Conservation (phyloP, 2,113 vertebrate species). For the Cygnus atratus region DNA sequence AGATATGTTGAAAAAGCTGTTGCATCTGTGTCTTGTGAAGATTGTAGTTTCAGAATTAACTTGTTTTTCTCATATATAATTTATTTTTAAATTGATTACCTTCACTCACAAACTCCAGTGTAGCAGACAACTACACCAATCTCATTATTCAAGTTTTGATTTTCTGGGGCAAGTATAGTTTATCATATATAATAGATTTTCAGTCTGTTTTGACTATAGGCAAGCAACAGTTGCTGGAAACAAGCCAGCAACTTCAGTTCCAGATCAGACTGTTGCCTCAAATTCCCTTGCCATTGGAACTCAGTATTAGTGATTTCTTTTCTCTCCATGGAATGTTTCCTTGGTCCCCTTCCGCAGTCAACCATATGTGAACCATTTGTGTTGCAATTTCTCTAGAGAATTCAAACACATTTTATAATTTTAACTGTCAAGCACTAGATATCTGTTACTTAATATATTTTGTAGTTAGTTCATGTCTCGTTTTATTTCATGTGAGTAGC, state of each 20-base stretch:
- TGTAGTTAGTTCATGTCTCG: background rate
- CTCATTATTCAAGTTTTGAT: background rate
- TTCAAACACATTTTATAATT: background rate
- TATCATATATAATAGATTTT: background rate
- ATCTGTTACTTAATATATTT: background rate
- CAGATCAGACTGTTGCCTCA: background rate
- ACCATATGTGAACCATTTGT: background rate
- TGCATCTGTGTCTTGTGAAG: background rate
- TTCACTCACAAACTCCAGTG: background rate
- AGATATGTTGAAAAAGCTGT: background rate
- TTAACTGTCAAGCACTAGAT: background rate
- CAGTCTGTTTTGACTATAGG: background rate
- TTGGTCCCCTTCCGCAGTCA: background rate
- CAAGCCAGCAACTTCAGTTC: background rate
- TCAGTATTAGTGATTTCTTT: background rate
- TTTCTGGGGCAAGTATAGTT: background rate
- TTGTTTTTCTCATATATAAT: background rate
- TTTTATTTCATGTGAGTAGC: background rate
- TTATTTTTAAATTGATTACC: background rate
- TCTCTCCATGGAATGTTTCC: background rate
- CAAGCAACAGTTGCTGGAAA: background rate
- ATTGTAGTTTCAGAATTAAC: background rate
- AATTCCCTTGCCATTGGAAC: background rate
- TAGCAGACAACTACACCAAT: background rate
- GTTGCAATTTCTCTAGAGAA: background rate